Conservation (phyloP, 2,888 invertebrate genomes). For the Thymelicus acteon region DNA sequence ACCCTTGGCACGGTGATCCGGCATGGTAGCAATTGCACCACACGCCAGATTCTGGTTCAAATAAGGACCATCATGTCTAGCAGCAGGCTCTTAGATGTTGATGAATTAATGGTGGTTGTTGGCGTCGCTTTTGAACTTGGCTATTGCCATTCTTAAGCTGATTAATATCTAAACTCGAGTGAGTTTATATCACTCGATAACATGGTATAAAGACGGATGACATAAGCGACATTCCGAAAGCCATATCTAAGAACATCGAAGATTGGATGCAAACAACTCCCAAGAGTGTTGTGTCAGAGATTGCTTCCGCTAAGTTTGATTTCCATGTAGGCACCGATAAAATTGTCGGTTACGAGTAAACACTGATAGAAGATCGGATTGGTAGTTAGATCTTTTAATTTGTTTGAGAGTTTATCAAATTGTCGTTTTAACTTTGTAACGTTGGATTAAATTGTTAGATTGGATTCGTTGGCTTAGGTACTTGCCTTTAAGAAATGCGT, state of each 20-base stretch:
- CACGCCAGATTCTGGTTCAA: no score
- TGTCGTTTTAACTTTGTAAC: background rate
- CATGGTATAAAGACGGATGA: background rate
- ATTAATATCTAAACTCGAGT: no score
- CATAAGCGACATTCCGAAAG: constrained; percentile 8
- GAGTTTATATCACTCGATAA: background rate
- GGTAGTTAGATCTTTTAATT: background rate
- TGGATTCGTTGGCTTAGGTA: no score
- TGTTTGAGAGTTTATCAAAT: background rate
- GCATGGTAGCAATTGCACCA: no score
- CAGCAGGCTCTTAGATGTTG: no score
- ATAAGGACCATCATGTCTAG: no score
- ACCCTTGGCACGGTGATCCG: no score
- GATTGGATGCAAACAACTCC: constrained; percentile 15
- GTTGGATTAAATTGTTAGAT: background rate
- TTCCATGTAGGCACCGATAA: constrained; percentile 14
- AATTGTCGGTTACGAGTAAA: background rate
- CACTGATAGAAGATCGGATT: background rate
- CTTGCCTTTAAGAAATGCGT: no score
- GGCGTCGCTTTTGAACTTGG: no score
- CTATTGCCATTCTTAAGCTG: no score
- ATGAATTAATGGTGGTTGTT: no score
- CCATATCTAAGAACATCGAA: constrained; percentile 4
- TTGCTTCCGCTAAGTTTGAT: constrained; percentile 17
- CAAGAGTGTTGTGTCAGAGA: constrained; percentile 5